Conservation (phyloP, 2,113 vertebrate genomes). For the Pteruthius melanotis region DNA sequence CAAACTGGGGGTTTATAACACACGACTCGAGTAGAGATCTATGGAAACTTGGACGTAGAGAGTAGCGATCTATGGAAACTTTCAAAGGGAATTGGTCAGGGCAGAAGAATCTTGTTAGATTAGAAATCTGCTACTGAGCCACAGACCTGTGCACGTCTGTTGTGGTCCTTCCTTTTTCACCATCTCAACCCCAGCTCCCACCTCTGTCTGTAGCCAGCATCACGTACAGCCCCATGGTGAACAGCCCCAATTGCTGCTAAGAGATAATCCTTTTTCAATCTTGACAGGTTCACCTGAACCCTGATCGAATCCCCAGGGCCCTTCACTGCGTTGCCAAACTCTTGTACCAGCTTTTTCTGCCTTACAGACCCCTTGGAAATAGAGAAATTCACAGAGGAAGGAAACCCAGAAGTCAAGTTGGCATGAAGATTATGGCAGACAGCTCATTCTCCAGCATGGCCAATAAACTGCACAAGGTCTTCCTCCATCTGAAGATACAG, state of each 20-base stretch:
- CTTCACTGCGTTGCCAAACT: neutral
- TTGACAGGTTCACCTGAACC: neutral
- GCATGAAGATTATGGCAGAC: neutral
- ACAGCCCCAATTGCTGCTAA: neutral
- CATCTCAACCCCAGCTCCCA: neutral
- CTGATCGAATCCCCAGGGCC: neutral
- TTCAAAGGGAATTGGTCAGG: neutral
- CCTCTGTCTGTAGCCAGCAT: neutral
- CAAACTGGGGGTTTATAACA: neutral
- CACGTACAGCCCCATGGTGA: neutral
- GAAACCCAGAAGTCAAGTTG: neutral
- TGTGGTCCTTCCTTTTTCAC: neutral
- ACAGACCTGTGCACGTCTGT: neutral
- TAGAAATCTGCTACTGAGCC: neutral
- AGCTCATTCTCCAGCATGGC: neutral
- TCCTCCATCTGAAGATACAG: neutral
- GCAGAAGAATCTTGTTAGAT: neutral
- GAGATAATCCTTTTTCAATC: neutral
- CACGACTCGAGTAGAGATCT: neutral
- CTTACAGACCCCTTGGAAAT: neutral
- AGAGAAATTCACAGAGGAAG: neutral
- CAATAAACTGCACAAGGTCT: neutral
- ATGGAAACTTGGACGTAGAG: fast-evolving
- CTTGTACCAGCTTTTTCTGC: neutral
- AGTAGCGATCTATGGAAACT: neutral